Percentiles rank a stretch among this genome's conserved stretches.
Evolutionary conservation across 1,140 invertebrate species (phyloP).

Genomic region (Drosophila subobscura): DNA sequence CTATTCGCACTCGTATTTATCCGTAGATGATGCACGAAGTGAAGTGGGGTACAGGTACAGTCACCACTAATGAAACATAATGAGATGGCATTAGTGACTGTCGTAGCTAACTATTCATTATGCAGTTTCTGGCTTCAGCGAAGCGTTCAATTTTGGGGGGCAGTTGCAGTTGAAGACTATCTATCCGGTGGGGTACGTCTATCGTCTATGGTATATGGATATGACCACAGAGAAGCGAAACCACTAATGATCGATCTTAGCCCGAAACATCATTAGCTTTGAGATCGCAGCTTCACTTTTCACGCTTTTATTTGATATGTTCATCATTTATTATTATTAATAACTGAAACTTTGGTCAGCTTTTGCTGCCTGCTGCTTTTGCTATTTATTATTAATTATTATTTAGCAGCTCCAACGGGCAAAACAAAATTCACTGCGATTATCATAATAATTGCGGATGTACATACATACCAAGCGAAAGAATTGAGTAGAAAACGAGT

Average conservation of each 20-base stretch:
- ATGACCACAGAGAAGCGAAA: background rate
- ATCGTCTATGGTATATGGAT: background rate
- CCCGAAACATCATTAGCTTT: conserved; percentile 43
- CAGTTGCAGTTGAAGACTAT: no score
- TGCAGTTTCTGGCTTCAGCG: conserved; percentile 59
- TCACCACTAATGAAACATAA: conserved; percentile 69
- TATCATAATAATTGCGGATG: conserved; percentile 78
- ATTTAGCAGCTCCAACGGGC: conserved; percentile 23
- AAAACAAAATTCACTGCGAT: conserved; percentile 55
- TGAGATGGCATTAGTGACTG: conserved; percentile 70
- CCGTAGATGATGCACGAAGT: background rate
- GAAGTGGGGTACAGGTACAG: conserved; percentile 22
- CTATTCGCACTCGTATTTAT: no score
- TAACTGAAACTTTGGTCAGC: conserved; percentile 54
- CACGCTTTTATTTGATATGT: conserved; percentile 79
- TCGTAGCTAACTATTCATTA: conserved; percentile 62
- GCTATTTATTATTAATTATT: conserved; percentile 36
- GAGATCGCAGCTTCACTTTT: conserved; percentile 62
- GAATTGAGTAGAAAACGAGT: no score
- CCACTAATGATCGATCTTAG: conserved; percentile 40
- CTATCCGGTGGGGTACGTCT: no score
- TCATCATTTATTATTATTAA: conserved; percentile 78
- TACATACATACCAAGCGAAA: conserved; percentile 13
- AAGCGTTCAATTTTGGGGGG: conserved; percentile 53
- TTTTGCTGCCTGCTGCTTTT: conserved; percentile 11